Evolutionary conservation across 2,797 vertebrate genomes (phyloP).

Genomic region (Lophius americanus): DNA sequence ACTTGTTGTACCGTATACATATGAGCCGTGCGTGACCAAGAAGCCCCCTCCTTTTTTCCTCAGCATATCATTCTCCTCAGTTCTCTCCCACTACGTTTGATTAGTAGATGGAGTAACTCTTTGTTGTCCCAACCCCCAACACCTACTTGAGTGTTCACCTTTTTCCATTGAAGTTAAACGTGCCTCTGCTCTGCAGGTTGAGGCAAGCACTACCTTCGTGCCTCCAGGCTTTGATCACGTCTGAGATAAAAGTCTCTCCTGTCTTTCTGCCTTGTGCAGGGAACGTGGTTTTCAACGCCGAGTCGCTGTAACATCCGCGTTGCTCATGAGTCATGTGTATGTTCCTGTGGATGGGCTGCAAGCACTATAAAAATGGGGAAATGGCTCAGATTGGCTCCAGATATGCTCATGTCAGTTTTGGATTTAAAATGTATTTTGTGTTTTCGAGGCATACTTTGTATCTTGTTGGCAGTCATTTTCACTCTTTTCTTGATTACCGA

Average conservation of each 20-base stretch:
- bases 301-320: conserved; percentile 14
- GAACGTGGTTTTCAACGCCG: conserved; percentile 8
- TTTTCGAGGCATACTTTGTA: conserved; percentile 1
- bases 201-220: conserved; percentile 38
- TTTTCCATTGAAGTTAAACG: conserved; percentile 49
- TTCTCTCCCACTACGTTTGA: conserved; percentile 29
- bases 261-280: conserved; percentile 1
- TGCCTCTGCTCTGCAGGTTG: conserved; percentile 52
- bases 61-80: neutral
- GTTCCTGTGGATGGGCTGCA: neutral
- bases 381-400: conserved; percentile 26
- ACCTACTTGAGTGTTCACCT: conserved; percentile 25
- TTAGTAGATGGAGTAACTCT: conserved; percentile 21
- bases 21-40: neutral
- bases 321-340: conserved; percentile 4
- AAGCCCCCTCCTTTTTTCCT: conserved; percentile 8
- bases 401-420: conserved; percentile 1
- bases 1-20: conserved; percentile 2
- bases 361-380: conserved; percentile 17
- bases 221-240: conserved; percentile 61
- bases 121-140: conserved; percentile 2
- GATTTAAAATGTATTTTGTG: conserved; percentile 8
- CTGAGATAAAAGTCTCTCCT: conserved; percentile 50
- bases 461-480: conserved; percentile 31
- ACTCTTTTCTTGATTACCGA: conserved; percentile 20